phyloP scores from a whole-genome alignment of 2,797 vertebrate genomes.

The Anolis apletophallus region DNA sequence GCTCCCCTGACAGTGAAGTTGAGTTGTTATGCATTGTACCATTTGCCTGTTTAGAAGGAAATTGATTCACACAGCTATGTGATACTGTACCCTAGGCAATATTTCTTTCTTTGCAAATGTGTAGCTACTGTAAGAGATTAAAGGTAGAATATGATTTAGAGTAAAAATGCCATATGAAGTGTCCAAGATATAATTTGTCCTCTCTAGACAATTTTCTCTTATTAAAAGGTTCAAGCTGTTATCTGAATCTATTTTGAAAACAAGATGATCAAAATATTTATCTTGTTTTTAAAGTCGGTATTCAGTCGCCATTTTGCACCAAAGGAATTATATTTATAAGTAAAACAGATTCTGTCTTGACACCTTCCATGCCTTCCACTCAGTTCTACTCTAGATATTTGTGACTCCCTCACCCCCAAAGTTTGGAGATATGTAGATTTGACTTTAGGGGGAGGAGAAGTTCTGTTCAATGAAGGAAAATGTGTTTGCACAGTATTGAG shows the following conservation, averaged over 20 bases:
- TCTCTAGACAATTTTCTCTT: background rate
- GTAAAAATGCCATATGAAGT: background rate
- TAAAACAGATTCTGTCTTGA: background rate
- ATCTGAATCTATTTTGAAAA: constrained; percentile 11
- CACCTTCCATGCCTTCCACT: background rate
- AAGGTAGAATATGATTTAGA: constrained; percentile 12
- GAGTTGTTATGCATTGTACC: constrained; percentile 4
- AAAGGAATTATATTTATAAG: background rate
- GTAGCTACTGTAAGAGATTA: constrained; percentile 2
- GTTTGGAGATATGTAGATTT: background rate
- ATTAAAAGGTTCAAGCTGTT: too few relatives aligned
- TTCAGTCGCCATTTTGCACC: background rate
- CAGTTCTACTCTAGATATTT: background rate
- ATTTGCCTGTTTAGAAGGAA: constrained; percentile 45
- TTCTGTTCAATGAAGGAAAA: background rate
- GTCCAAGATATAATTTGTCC: background rate
- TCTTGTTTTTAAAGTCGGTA: background rate
- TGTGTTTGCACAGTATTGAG: background rate
- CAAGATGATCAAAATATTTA: background rate
- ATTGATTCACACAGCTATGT: background rate
- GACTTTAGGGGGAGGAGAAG: background rate
- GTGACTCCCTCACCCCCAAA: too few relatives aligned
- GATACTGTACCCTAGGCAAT: constrained; percentile 30
- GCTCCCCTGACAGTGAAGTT: background rate
- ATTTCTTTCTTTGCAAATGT: constrained; percentile 40